Evolutionary conservation across 1,140 invertebrate species (phyloP).

Genomic region (Ptiloglossa arizonensis): DNA sequence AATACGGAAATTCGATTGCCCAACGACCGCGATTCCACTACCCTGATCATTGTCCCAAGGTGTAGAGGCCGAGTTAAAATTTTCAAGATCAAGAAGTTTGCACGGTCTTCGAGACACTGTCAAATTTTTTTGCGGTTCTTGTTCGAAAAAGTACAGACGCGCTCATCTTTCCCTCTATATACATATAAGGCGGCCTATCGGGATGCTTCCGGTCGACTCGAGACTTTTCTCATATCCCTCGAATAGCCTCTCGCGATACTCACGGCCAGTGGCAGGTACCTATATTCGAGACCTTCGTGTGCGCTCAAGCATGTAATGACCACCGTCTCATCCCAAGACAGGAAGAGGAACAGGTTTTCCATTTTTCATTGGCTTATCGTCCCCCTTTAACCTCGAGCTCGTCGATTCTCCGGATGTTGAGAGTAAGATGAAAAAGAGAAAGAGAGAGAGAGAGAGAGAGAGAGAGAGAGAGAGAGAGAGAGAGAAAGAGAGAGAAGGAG

Average conservation of each 20-base stretch:
- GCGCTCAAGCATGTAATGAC: conserved; percentile 64
- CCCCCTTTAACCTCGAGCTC: conserved; percentile 64
- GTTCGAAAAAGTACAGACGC: background rate
- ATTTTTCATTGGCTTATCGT: conserved; percentile 71
- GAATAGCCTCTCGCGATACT: conserved; percentile 46
- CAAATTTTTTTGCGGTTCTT: background rate
- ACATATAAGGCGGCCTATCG: conserved; percentile 19
- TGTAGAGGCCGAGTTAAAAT: too few relatives aligned
- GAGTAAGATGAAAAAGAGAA: conserved; percentile 2
- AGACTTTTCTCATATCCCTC: conserved; percentile 56
- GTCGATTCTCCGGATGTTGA: conserved; percentile 63
- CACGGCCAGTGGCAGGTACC: conserved; percentile 60
- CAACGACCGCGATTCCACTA: too few relatives aligned
- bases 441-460: too few relatives aligned
- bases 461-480: background rate
- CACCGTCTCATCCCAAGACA: conserved; percentile 62
- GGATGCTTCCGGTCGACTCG: conserved; percentile 55
- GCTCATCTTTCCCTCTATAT: background rate
- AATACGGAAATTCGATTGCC: too few relatives aligned
- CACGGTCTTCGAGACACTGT: background rate
- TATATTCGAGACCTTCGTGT: conserved; percentile 53
- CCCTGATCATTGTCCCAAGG: too few relatives aligned
- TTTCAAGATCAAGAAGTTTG: too few relatives aligned
- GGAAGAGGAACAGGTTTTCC: conserved; percentile 74
- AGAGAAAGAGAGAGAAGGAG: background rate